Base-by-base conservation (phyloP, 2,888 invertebrate species). In the Sthenelais limicola region DNA sequence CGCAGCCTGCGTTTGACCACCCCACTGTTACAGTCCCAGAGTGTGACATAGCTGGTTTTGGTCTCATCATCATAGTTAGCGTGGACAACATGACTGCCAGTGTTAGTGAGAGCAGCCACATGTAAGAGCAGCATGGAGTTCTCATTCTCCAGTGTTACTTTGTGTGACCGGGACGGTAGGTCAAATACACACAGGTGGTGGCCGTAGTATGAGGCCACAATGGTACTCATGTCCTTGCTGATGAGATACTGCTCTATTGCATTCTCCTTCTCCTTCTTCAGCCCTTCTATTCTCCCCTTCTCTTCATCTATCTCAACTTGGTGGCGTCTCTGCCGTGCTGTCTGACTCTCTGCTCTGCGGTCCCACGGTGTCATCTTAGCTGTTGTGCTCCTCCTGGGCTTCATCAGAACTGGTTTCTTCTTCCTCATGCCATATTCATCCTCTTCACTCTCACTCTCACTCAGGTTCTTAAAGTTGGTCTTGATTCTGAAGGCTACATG, bases 131-230 rank as follows among this genome's bases (percentile, higher is more conserved):
- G 54, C 84, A 87, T 84, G 1, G 85, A 84, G 73, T 79, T 79
- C 18, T 81, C 78, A 69, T 82, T 83, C 72, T 85, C 84, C 9
- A 87, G 77, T 1, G 85, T 85, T 47, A 81, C 79, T 2, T 80
- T 75, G 71, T 86, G 86, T 15, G 74, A 74, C 70, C 81, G 80
- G 1, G 75, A 74, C n/a, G 71, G 75, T 21, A 87, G 78, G 71
- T 86, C 85, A 71, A 86, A 86, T 18, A 86, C 85, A 69, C 83
- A 85, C 71, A 87, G 67, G 74, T 86, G 86, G 74, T 86, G 87
- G 4, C 85, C 85, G 74, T 84, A 86, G 77, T 82, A 86, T 0
- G 87, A 84, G 1, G 85, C 85, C 7, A 86, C 84, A 28, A 86
- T 79, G 3, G 80, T 81, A 30, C 80, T 81, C 51, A 80, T 76